Evolutionary conservation across 2,888 invertebrate genomes (phyloP).

Genomic region (Drosophila peninsularis): DNA sequence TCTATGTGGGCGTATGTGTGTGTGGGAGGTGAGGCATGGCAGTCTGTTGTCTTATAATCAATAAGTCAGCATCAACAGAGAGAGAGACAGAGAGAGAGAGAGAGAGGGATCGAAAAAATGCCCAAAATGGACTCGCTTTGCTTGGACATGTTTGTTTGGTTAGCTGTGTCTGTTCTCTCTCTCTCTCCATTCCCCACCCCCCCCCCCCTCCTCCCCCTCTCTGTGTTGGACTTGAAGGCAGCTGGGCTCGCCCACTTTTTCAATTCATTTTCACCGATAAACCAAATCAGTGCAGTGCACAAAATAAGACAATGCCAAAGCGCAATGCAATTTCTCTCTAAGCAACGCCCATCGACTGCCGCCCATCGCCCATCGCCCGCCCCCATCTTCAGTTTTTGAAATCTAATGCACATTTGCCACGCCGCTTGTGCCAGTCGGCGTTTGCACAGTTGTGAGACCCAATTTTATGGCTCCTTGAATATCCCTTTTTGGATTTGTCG

Average conservation of each 20-base stretch:
- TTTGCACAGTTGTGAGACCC: not conserved
- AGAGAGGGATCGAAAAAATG: not conserved
- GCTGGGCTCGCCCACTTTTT: conserved; percentile 5
- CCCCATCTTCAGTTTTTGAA: no score
- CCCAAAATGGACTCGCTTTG: conserved; percentile 26
- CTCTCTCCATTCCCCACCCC: not conserved
- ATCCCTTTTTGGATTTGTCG: not conserved
- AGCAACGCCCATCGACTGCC: not conserved
- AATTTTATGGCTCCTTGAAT: conserved; percentile 9
- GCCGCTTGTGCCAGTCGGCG: not conserved
- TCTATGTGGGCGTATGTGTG: not conserved
- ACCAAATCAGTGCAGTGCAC: conserved; percentile 19
- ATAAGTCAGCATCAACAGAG: conserved; percentile 33
- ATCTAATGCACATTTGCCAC: conserved; percentile 7
- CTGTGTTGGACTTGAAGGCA: conserved; percentile 4
- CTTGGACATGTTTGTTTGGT: conserved; percentile 35
- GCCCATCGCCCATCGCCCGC: not conserved
- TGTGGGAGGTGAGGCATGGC: conserved; percentile 6
- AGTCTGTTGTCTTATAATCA: conserved; percentile 30
- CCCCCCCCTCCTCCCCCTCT: not conserved
- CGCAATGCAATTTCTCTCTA: conserved; percentile 6
- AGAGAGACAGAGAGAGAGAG: not conserved
- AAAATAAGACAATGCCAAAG: conserved; percentile 24
- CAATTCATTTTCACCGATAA: conserved; percentile 11
- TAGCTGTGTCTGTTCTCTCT: conserved; percentile 4